Conservation (phyloP, 2,888 invertebrate genomes). For the Euproctis similis region DNA sequence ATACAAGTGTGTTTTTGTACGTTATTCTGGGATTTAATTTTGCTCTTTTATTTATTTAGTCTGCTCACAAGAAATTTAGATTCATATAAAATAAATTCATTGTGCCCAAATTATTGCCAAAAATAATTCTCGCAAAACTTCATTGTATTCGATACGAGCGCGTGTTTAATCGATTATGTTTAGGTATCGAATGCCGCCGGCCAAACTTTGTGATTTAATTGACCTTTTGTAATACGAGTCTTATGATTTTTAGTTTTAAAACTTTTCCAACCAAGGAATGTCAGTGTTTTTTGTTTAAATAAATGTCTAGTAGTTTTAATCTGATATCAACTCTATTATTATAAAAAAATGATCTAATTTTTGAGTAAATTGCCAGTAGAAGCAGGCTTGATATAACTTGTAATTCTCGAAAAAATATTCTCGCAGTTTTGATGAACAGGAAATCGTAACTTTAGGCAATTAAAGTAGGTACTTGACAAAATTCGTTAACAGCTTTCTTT, state of each 20-base stretch:
- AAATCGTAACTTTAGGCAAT: conserved; percentile 27
- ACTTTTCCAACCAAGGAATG: conserved; percentile 10
- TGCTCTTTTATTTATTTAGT: too few relatives aligned
- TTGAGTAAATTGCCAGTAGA: too few relatives aligned
- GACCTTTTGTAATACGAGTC: conserved; percentile 22
- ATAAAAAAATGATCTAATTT: too few relatives aligned
- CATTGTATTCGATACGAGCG: conserved; percentile 52
- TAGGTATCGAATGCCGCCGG: conserved; percentile 55
- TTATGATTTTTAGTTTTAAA: conserved; percentile 16
- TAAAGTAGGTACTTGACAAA: conserved; percentile 12
- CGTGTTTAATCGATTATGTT: conserved; percentile 69
- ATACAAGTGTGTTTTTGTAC: too few relatives aligned
- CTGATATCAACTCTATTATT: too few relatives aligned
- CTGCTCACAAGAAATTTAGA: too few relatives aligned
- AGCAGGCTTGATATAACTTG: too few relatives aligned
- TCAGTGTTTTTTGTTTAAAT: not conserved
- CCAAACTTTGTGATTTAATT: conserved; percentile 35
- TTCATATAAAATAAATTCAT: too few relatives aligned
- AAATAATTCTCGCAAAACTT: conserved; percentile 29
- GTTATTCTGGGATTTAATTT: too few relatives aligned
- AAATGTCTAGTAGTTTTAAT: too few relatives aligned
- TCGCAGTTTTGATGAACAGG: conserved; percentile 15
- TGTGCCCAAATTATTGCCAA: too few relatives aligned
- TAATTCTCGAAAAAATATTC: too few relatives aligned
- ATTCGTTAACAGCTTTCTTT: conserved; percentile 25